Base-by-base conservation (phyloP, 92 coral and sea anemone genomes). In the Siderastrea siderea region DNA sequence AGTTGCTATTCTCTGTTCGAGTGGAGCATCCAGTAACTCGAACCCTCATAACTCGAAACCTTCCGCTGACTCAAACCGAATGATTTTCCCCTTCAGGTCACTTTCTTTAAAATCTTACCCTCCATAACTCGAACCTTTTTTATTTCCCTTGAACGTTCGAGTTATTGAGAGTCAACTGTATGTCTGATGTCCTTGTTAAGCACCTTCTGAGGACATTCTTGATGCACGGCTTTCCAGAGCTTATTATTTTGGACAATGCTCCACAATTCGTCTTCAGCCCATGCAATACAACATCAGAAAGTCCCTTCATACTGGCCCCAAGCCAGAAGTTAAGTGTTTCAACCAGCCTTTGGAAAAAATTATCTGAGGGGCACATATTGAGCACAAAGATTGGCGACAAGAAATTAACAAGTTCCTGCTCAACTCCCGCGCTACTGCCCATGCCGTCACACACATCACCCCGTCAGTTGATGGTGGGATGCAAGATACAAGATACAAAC, bases 321-420 rank as follows among this genome's bases (percentile, higher is more conserved):
- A 49, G 82, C 68, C 4, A 17, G 82, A 75, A 65, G 82, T 84
- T 6, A 82, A 75, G 16, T 14, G 26, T 11, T 80, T 71, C 11
- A 83, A 83, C 53, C 54, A 80, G 13, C 53, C 87, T 3, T 58
- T 83, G 54, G 2, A 11, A 17, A 60, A 60, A 60, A 12, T 50
- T 26, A 47, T 62, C 50, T 47, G 48, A 66, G 64, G 75, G 6
- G 88, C 88, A 3, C 43, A 62, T 17, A 73, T 15, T 60, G 65
- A 60, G 16, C 16, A 17, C 16, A 83, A 83, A 60, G 67, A 73
- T 59, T 83, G 87, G 87, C 60, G 60, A 7, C 59, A 64, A 57
- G 83, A 60, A 17, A 15, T 60, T 17, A 68, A 64, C 6, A 69
- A 8, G 53, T 86, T 86, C 15, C 47, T 86, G n/a, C 38, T 26